Percentiles rank a stretch among this genome's conserved stretches.
Conservation (phyloP, 2,797 vertebrate genomes). For the Danio albolineatus region DNA sequence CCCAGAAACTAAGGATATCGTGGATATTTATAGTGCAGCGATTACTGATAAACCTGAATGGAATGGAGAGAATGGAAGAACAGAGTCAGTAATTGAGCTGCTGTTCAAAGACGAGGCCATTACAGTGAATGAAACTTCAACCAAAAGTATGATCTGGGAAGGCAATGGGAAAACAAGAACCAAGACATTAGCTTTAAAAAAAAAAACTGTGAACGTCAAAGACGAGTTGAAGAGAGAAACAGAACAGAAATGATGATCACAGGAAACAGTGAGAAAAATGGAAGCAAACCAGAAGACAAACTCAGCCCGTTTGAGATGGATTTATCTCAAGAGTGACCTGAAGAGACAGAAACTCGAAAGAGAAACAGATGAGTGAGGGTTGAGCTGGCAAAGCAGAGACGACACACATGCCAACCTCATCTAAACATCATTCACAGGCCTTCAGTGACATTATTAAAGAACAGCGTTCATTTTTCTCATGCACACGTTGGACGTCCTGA, state of each 20-base stretch:
- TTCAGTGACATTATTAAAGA: slow-evolving; percentile 71
- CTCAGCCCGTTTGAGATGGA: slow-evolving; percentile 15
- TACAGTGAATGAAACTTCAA: slow-evolving; percentile 38
- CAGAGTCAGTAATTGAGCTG: slow-evolving; percentile 33
- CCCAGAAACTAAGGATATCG: slow-evolving; percentile 13
- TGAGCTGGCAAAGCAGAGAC: slow-evolving; percentile 63
- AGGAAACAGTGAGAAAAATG: slow-evolving; percentile 49
- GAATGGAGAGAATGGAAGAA: slow-evolving; percentile 33
- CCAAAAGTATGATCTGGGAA: slow-evolving; percentile 40
- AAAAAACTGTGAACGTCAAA: slow-evolving; percentile 48
- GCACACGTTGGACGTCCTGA: slow-evolving; percentile 41
- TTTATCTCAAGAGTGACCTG: slow-evolving; percentile 31
- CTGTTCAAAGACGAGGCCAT: slow-evolving; percentile 25
- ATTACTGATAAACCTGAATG: slow-evolving; percentile 51
- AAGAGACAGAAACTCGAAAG: slow-evolving; percentile 28
- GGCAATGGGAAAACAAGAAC: slow-evolving; percentile 41
- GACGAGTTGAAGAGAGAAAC: slow-evolving; percentile 52
- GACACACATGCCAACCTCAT: slow-evolving; percentile 65
- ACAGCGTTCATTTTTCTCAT: slow-evolving; percentile 62
- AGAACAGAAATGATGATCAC: slow-evolving; percentile 41
- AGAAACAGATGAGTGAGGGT: slow-evolving; percentile 57
- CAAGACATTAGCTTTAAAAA: slow-evolving; percentile 42
- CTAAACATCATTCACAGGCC: slow-evolving; percentile 78
- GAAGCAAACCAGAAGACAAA: slow-evolving; percentile 42
- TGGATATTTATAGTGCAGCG: slow-evolving; percentile 31